Conservation (phyloP, 1,140 invertebrate species). For the Theocolax elegans region DNA sequence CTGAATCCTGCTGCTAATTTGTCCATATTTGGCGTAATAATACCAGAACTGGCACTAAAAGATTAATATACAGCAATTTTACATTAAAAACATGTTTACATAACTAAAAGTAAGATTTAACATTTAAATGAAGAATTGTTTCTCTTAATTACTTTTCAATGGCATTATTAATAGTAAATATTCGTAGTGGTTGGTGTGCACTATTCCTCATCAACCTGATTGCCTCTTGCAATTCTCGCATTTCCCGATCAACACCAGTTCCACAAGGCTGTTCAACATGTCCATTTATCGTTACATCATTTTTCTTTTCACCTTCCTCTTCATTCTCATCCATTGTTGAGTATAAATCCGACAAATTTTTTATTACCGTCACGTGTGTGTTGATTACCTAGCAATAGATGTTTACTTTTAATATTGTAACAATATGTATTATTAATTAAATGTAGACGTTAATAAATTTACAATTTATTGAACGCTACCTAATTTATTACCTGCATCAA, state of each 20-base stretch:
- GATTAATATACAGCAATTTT: constrained; percentile 36
- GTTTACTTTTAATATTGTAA: constrained; percentile 19
- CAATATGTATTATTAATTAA: neutral
- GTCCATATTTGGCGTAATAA: constrained; percentile 70
- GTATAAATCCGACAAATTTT: constrained; percentile 54
- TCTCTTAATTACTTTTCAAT: constrained; percentile 70
- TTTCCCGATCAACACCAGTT: constrained; percentile 71
- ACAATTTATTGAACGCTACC: neutral
- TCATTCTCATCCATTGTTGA: constrained; percentile 53
- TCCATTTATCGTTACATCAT: constrained; percentile 65
- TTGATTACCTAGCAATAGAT: constrained; percentile 59
- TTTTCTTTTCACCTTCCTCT: constrained; percentile 50
- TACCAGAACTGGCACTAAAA: constrained; percentile 70
- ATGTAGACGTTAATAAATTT: neutral
- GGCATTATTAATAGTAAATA: constrained; percentile 72
- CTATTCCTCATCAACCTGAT: constrained; percentile 70
- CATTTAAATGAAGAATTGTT: no score
- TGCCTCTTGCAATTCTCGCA: constrained; percentile 72
- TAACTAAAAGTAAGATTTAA: no score
- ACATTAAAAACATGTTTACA: constrained; percentile 36
- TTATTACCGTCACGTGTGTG: constrained; percentile 63
- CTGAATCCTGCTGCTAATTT: constrained; percentile 72
- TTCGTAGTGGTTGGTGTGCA: constrained; percentile 69
- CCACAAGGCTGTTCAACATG: constrained; percentile 69
- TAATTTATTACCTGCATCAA: constrained; percentile 72